phyloP scores from a whole-genome alignment of 30 jellyfish, hydroid and myxozoan species.

The Catostylus mosaicus region DNA sequence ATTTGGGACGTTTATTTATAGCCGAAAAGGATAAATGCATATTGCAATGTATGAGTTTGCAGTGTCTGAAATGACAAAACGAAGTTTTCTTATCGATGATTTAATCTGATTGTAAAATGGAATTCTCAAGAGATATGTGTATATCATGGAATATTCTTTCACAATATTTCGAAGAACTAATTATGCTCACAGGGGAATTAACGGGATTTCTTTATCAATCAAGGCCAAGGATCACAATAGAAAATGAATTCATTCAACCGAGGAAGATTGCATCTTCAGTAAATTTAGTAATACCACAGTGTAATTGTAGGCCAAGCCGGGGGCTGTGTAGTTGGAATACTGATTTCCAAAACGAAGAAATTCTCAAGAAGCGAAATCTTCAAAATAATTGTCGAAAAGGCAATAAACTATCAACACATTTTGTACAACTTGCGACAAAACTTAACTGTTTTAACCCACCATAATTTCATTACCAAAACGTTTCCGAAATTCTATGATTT shows the following conservation, averaged over 20 bases:
- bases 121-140: neutral
- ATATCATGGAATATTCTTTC: neutral
- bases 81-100: constrained; percentile 5
- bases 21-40: too few relatives aligned
- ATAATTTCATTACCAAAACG: too few relatives aligned
- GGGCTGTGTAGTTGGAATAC: too few relatives aligned
- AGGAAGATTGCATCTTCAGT: constrained; percentile 14
- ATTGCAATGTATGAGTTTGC: too few relatives aligned
- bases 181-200: constrained; percentile 6
- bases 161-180: constrained; percentile 6
- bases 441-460: too few relatives aligned
- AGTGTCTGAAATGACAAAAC: constrained; percentile 5
- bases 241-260: constrained; percentile 33
- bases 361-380: too few relatives aligned
- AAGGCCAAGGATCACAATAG: neutral
- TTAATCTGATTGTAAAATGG: constrained; percentile 14
- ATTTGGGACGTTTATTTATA: too few relatives aligned
- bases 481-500: too few relatives aligned
- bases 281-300: constrained; percentile 13
- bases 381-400: too few relatives aligned
- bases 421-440: too few relatives aligned
- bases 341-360: too few relatives aligned
- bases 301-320: constrained; percentile 6
- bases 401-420: too few relatives aligned
- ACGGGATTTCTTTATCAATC: constrained; percentile 28